These are phyloP conservation scores for Tokudaia muenninki DNA, from an alignment of 2,797 vertebrate species.

Conservation along the genomic window DNA sequence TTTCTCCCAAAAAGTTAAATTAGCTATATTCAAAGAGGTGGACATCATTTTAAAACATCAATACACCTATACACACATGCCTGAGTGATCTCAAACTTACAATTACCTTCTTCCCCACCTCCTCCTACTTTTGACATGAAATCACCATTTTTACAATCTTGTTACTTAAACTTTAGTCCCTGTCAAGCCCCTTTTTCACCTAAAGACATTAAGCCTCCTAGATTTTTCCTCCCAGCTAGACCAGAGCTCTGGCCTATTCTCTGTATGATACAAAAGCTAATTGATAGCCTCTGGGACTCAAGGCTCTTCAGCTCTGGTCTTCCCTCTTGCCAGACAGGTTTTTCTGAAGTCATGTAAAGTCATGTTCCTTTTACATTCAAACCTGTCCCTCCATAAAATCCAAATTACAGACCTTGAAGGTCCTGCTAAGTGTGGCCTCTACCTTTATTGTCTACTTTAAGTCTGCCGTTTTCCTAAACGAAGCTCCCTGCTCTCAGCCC, in stretches of 20 bases:
- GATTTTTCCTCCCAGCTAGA: background rate
- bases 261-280: background rate
- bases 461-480: background rate
- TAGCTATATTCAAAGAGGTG: conserved; percentile 10
- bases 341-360: conserved; percentile 57
- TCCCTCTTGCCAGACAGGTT: conserved; percentile 71
- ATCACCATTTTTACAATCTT: background rate
- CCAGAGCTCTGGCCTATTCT: conserved; percentile 7
- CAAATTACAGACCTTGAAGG: conserved; percentile 28
- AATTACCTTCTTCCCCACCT: background rate
- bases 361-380: conserved; percentile 55
- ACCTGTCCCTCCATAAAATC: conserved; percentile 66
- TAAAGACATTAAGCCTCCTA: conserved; percentile 1
- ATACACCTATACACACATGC: background rate
- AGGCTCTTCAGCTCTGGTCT: background rate
- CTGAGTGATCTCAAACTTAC: background rate
- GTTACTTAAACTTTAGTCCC: background rate
- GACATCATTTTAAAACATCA: background rate
- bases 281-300: conserved; percentile 7
- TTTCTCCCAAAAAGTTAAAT: conserved; percentile 29
- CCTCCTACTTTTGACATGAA: background rate
- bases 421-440: background rate
- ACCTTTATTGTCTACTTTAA: background rate
- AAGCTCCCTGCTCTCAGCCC: background rate
- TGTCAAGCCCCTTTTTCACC: background rate